Conservation (phyloP, 2,113 vertebrate species). For the Silurus meridionalis region DNA sequence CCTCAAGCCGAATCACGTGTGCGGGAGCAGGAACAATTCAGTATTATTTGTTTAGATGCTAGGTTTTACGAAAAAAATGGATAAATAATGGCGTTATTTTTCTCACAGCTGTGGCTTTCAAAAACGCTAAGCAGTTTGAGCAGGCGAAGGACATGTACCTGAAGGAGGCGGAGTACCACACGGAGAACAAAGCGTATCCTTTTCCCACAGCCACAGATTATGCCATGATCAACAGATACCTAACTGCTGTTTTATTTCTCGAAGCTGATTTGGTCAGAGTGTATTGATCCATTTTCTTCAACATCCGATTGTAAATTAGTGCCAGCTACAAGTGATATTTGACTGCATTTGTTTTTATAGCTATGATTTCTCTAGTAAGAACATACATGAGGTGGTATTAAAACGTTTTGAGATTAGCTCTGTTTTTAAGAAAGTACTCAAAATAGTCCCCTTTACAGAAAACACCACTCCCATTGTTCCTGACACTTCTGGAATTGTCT, state of each 20-base stretch:
- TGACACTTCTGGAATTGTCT: no score
- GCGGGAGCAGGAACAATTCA: background rate
- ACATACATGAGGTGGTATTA: no score
- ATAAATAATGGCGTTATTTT: background rate
- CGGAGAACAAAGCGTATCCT: conserved; percentile 97
- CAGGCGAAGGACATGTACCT: conserved; percentile 96
- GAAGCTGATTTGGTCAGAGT: background rate
- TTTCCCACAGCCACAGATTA: conserved; percentile 22
- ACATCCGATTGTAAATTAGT: background rate
- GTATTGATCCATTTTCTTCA: background rate
- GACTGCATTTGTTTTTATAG: background rate
- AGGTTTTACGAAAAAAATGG: background rate
- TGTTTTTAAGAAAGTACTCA: no score
- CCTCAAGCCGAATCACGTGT: background rate
- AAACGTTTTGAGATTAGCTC: no score
- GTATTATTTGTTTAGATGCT: background rate
- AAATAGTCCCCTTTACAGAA: no score
- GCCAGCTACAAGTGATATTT: background rate
- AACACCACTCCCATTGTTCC: no score
- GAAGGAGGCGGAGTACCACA: conserved; percentile 90
- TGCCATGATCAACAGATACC: background rate
- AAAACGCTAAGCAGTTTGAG: conserved; percentile 97
- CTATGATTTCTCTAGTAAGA: background rate
- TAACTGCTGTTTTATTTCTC: background rate
- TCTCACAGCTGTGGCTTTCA: conserved; percentile 93